phyloP scores from a whole-genome alignment of 53 echinoderm and acorn worm genomes.

The Zoroaster sp. region DNA sequence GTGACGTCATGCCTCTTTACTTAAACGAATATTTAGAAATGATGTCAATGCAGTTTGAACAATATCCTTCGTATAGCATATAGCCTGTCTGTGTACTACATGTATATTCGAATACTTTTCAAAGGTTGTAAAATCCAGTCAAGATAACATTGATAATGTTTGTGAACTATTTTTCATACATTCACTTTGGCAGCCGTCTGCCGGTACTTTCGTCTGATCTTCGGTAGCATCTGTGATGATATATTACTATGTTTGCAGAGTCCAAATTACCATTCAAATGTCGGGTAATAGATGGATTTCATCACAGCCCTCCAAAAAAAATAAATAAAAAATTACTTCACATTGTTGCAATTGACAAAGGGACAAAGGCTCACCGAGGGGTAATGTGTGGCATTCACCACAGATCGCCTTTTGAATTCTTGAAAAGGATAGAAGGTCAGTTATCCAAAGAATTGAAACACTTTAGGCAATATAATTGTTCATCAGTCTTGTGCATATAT shows the following conservation, averaged over 20 bases:
- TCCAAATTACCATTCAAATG: neutral
- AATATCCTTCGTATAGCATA: neutral
- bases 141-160: too few relatives aligned
- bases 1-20: too few relatives aligned
- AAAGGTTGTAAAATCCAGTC: too few relatives aligned
- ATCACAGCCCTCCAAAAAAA: too few relatives aligned
- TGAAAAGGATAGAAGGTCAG: neutral
- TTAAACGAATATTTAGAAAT: too few relatives aligned
- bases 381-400: neutral
- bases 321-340: neutral
- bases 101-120: too few relatives aligned
- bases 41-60: neutral
- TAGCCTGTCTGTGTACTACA: too few relatives aligned
- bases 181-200: neutral
- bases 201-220: neutral
- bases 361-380: neutral
- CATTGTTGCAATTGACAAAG: neutral
- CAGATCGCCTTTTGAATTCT: neutral
- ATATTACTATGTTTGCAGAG: neutral
- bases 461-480: neutral
- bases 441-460: neutral
- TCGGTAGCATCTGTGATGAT: neutral
- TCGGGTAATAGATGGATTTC: neutral
- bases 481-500: neutral
- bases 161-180: neutral